phyloP scores from a whole-genome alignment of 2,797 vertebrate species.

The Catamblyrhynchus diadema region DNA sequence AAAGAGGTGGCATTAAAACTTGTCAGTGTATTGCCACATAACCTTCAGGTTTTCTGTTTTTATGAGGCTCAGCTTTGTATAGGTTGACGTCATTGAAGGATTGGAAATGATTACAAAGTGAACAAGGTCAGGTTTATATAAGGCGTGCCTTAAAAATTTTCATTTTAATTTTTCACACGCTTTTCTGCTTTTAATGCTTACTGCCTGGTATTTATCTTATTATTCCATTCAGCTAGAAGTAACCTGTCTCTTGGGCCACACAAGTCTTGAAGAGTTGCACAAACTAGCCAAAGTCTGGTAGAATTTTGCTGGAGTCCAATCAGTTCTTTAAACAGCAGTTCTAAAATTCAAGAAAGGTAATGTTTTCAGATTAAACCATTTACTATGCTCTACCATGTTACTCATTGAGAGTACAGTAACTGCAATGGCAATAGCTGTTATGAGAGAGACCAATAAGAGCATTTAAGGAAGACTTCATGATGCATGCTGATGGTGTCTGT shows the following conservation, averaged over 20 bases:
- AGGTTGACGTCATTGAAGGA: background rate
- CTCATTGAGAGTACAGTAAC: background rate
- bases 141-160: background rate
- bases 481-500: background rate
- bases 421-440: background rate
- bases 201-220: background rate
- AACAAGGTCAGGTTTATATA: background rate
- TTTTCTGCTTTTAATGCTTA: background rate
- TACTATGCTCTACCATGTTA: background rate
- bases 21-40: constrained; percentile 39
- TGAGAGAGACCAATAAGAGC: background rate
- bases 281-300: background rate
- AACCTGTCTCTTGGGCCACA: background rate
- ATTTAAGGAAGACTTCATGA: background rate
- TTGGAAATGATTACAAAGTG: constrained; percentile 18
- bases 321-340: background rate
- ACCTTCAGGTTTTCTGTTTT: constrained; percentile 2
- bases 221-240: background rate
- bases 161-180: background rate
- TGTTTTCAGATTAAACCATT: background rate
- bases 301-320: background rate
- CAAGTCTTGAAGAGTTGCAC: background rate
- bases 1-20: constrained; percentile 27
- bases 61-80: background rate
- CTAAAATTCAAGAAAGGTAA: background rate